A percentile compares a stretch with the other conserved stretches of the same genome.
phyloP scores from a whole-genome alignment of 2,888 invertebrate genomes.

The Panorpa germanica region DNA sequence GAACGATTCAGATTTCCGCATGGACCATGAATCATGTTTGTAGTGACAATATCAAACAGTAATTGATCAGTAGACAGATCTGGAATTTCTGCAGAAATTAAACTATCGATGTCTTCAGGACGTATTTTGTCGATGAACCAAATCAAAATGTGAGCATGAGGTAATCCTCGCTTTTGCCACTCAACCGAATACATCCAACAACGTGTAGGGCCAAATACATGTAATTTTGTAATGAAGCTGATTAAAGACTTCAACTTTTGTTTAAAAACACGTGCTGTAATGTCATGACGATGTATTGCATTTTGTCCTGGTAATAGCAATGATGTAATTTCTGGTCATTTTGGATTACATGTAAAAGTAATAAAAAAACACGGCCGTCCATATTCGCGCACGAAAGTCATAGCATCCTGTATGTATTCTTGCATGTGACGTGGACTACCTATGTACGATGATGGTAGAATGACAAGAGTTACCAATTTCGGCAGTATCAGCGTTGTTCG shows the following conservation, averaged over 20 bases:
- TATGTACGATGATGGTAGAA: too few species aligned
- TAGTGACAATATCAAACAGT: constrained; percentile 14
- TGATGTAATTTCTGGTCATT: constrained; percentile 1
- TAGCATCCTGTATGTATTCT: too few species aligned
- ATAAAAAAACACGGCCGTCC: too few species aligned
- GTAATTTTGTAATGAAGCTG: constrained; percentile 7
- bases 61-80: constrained; percentile 11
- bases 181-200: constrained; percentile 16
- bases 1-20: constrained; percentile 15
- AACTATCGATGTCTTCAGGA: constrained; percentile 16
- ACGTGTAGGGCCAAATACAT: constrained; percentile 9
- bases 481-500: constrained; percentile 14
- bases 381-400: too few species aligned
- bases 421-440: too few species aligned
- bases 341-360: too few species aligned
- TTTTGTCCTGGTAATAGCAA: constrained; percentile 5
- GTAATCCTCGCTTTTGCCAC: constrained; percentile 19
- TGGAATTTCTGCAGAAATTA: constrained; percentile 15
- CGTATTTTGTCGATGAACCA: constrained; percentile 17
- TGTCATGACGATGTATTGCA: constrained; percentile 4
- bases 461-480: too few species aligned
- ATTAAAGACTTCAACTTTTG: constrained; percentile 8
- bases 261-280: constrained; percentile 8
- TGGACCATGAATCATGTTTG: constrained; percentile 20
- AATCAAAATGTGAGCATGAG: constrained; percentile 17